Evolutionary conservation across 2,797 vertebrate species (phyloP).

Genomic region (Bucorvus abyssinicus): DNA sequence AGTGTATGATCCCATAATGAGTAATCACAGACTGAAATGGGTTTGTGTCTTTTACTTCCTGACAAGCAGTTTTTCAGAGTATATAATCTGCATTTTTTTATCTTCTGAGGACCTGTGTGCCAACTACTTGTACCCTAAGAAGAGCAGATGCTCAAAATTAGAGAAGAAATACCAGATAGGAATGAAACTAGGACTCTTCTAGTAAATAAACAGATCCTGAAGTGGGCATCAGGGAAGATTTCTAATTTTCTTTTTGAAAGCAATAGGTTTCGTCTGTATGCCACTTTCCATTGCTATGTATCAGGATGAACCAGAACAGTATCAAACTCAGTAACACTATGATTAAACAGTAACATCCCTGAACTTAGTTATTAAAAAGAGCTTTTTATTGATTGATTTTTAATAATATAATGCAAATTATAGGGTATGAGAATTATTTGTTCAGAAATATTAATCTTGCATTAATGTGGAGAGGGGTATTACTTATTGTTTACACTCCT

Average conservation of each 20-base stretch:
- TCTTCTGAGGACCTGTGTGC: background rate
- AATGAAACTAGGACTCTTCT: background rate
- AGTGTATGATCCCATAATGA: background rate
- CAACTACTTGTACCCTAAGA: background rate
- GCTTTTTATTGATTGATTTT: background rate
- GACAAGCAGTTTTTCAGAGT: background rate
- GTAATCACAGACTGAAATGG: background rate
- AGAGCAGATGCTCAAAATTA: background rate
- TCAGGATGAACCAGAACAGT: background rate
- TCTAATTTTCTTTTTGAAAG: constrained; percentile 52
- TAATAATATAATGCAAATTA: background rate
- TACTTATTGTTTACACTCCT: background rate
- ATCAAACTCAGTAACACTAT: background rate
- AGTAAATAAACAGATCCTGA: constrained; percentile 24
- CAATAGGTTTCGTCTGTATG: constrained; percentile 8
- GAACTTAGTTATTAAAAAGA: background rate
- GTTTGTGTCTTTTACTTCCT: background rate
- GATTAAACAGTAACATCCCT: background rate
- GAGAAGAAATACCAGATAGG: background rate
- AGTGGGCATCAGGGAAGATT: constrained; percentile 20
- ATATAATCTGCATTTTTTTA: background rate
- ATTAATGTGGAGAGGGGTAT: background rate
- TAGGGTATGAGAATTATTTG: background rate
- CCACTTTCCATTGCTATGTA: background rate
- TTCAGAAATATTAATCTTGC: constrained; percentile 29